These are phyloP conservation scores for Monoplex corrugatus DNA, from an alignment of 2,888 invertebrate genomes.

Conservation along the genomic window DNA sequence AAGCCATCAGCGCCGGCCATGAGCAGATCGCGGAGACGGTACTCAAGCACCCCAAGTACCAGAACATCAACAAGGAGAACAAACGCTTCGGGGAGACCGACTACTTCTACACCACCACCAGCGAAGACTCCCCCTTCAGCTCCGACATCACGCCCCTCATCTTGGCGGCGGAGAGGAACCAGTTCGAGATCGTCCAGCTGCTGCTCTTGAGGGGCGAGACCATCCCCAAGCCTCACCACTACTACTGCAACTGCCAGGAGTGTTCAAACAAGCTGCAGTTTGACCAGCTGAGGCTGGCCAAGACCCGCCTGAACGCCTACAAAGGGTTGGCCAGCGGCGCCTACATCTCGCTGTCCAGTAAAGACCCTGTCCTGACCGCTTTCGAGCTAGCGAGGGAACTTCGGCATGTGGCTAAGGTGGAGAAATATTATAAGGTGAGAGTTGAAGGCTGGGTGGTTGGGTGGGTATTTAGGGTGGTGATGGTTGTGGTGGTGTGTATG, in stretches of 20 bases:
- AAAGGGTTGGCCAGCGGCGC: slow-evolving; percentile 76
- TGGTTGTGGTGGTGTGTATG: too few relatives aligned
- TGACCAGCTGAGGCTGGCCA: slow-evolving; percentile 76
- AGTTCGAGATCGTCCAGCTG: slow-evolving; percentile 75
- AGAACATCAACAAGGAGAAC: slow-evolving; percentile 69
- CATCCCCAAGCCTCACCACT: slow-evolving; percentile 79
- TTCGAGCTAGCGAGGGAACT: slow-evolving; percentile 76
- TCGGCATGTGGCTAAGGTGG: slow-evolving; percentile 71
- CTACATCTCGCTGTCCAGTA: slow-evolving; percentile 77
- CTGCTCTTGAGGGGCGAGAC: slow-evolving; percentile 75
- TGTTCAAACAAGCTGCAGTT: slow-evolving; percentile 74
- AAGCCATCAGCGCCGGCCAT: slow-evolving; percentile 77
- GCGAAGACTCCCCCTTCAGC: slow-evolving; percentile 75
- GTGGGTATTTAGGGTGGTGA: neutral
- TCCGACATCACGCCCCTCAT: slow-evolving; percentile 77
- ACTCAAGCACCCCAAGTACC: slow-evolving; percentile 77
- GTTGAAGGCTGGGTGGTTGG: neutral
- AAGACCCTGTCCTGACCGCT: slow-evolving; percentile 77
- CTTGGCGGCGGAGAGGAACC: slow-evolving; percentile 75
- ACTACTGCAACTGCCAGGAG: slow-evolving; percentile 77
- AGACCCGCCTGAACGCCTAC: slow-evolving; percentile 76
- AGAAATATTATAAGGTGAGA: slow-evolving; percentile 77
- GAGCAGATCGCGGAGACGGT: slow-evolving; percentile 78
- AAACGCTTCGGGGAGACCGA: slow-evolving; percentile 72
- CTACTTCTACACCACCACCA: slow-evolving; percentile 72